Evolutionary conservation across 1,140 invertebrate species (phyloP).

Genomic region (Drosophila tropicalis): DNA sequence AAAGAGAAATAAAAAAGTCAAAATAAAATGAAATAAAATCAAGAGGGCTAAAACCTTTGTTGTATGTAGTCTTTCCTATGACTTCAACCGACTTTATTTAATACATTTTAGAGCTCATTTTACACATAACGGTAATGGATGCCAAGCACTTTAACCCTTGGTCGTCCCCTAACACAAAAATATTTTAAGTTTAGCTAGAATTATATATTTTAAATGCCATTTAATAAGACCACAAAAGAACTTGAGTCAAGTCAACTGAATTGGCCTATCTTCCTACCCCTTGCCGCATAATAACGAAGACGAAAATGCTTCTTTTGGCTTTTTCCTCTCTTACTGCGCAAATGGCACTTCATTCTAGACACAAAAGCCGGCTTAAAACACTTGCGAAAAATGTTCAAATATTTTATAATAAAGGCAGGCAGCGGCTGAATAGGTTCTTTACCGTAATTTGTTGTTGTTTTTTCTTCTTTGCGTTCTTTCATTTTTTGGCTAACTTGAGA

Average conservation of each 20-base stretch:
- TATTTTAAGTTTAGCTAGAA: conserved; percentile 72
- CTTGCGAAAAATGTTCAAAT: conserved; percentile 80
- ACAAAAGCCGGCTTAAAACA: conserved; percentile 80
- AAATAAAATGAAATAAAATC: too few relatives aligned
- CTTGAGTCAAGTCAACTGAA: conserved; percentile 35
- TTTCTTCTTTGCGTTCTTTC: not conserved
- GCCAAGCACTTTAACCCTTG: not conserved
- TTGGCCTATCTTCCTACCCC: conserved; percentile 28
- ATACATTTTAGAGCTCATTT: not conserved
- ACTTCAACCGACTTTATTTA: too few relatives aligned
- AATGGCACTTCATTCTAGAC: conserved; percentile 77
- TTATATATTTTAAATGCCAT: conserved; percentile 74
- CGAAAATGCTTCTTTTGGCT: conserved; percentile 50
- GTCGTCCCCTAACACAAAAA: conserved; percentile 24
- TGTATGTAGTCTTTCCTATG: too few relatives aligned
- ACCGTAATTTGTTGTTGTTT: not conserved
- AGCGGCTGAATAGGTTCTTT: conserved; percentile 63
- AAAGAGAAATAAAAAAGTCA: too few relatives aligned
- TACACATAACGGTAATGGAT: not conserved
- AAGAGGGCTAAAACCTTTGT: too few relatives aligned
- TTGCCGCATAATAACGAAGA: not conserved
- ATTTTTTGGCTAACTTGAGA: conserved; percentile 39
- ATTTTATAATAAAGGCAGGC: conserved; percentile 77
- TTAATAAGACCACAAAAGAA: conserved; percentile 80
- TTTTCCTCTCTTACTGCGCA: conserved; percentile 47